These are phyloP conservation scores for Sebastes oblongus DNA, from an alignment of 2,797 vertebrate species.

Conservation along the genomic window DNA sequence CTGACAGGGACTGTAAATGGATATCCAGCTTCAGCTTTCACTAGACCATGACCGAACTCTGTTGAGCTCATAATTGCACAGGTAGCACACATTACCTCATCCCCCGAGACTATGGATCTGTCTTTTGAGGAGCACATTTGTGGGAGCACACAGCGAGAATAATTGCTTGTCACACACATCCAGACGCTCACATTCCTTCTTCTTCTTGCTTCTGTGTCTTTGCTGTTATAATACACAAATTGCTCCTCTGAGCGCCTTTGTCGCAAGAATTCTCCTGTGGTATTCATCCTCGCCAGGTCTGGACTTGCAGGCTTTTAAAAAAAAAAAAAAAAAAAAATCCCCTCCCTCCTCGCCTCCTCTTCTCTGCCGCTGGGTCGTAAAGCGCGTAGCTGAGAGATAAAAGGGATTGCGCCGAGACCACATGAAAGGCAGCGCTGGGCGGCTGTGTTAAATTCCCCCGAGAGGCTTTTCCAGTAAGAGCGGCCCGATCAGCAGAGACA, in stretches of 20 bases:
- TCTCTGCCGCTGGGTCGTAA: slow-evolving; percentile 70
- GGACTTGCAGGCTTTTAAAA: slow-evolving; percentile 68
- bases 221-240: slow-evolving; percentile 45
- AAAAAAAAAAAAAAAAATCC: too few relatives aligned
- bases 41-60: slow-evolving; percentile 67
- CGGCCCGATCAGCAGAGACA: slow-evolving; percentile 69
- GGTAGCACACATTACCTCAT: slow-evolving; percentile 70
- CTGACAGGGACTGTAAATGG: slow-evolving; percentile 51
- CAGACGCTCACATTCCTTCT: slow-evolving; percentile 26
- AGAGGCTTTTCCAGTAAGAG: slow-evolving; percentile 80
- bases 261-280: slow-evolving; percentile 76
- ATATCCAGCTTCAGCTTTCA: slow-evolving; percentile 66
- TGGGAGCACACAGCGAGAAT: background rate
- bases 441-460: slow-evolving; percentile 80
- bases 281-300: slow-evolving; percentile 77
- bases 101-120: slow-evolving; percentile 40
- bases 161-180: slow-evolving; percentile 2
- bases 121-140: slow-evolving; percentile 26
- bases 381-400: slow-evolving; percentile 77
- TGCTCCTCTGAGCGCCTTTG: slow-evolving; percentile 61
- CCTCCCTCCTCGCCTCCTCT: slow-evolving; percentile 42
- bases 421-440: slow-evolving; percentile 80
- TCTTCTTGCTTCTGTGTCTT: slow-evolving; percentile 24
- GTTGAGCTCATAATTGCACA: slow-evolving; percentile 73
- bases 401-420: slow-evolving; percentile 77